Evolutionary conservation across 92 coral and sea anemone genomes (phyloP).

Genomic region (Epizoanthus rinbou): DNA sequence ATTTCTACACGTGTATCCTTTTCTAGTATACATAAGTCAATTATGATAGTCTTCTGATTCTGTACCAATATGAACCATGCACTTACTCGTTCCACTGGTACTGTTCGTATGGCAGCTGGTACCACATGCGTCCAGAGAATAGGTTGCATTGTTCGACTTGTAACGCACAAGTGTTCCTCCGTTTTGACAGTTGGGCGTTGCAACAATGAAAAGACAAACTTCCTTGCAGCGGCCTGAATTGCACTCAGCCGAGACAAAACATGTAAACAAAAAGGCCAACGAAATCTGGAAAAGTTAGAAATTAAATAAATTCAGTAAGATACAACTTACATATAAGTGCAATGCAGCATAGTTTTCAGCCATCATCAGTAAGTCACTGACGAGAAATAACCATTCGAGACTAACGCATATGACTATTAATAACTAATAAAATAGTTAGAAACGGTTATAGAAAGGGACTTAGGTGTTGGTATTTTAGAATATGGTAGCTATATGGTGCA

Average conservation of each 20-base stretch:
- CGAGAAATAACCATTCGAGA: too few relatives aligned
- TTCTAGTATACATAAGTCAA: too few relatives aligned
- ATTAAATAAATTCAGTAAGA: neutral
- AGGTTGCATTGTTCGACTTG: neutral
- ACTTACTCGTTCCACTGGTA: constrained; percentile 1
- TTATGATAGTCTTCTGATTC: too few relatives aligned
- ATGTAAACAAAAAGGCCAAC: neutral
- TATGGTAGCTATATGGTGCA: too few relatives aligned
- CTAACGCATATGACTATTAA: too few relatives aligned
- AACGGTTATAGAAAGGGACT: too few relatives aligned
- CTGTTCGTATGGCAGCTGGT: neutral
- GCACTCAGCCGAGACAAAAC: neutral
- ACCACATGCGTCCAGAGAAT: constrained; percentile 6
- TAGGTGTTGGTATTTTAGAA: too few relatives aligned
- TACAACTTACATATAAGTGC: neutral
- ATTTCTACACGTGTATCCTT: too few relatives aligned
- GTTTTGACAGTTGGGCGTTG: neutral
- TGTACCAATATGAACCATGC: neutral
- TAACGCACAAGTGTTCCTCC: neutral
- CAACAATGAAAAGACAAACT: neutral
- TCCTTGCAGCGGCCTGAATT: neutral
- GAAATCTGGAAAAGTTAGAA: neutral
- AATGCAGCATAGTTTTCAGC: too few relatives aligned
- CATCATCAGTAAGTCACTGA: too few relatives aligned
- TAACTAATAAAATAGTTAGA: too few relatives aligned